Evolutionary conservation across 2,113 vertebrate genomes (phyloP), one percentile per base, ranked within the genome.

Genomic region (Myodes glareolus): DNA sequence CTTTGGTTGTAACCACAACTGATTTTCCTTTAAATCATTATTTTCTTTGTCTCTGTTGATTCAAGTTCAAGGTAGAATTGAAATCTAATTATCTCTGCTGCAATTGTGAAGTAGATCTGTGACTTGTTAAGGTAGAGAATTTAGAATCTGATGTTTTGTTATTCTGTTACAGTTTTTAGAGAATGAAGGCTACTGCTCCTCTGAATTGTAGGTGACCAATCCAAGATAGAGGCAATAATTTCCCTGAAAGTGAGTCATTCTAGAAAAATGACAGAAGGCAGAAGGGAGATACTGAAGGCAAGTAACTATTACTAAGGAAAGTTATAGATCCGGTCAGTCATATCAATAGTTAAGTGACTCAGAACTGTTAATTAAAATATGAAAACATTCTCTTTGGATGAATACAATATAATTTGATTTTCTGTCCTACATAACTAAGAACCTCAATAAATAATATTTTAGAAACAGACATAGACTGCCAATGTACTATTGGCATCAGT

Each of bases 381-480:
- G 7, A 42, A 90, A 73, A 81, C 1, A 45, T 80, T 88, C 36
- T 86, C 68, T 93, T 73, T 91, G 61, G 23, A 94, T 76, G 81
- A 87, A 92, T 65, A 80, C 10, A 81, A 6, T 65, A 23, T 61
- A 58, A 87, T n/a, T 75, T 95, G 78, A 61, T 6, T 95, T 90
- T 93, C 55, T 96, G 55, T 61, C 29, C 58, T 39, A 86, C 65
- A 36, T 95, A 27, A 61, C 10, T 19, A 75, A 80, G 10, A 87
- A 27, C 11, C 23, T 47, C 63, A n/a, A 92, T 9, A 91, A 92
- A 90, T 91, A 70, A 90, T 25, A 86, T 86, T 81, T 82, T 86
- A 23, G 33, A 87, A 86, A 87, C 63, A 76, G 92, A 92, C 3
- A 0, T 50, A 33, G 45, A 61, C 4, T 81, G 76, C 45, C 16